Conservation (phyloP, 2,888 invertebrate genomes). For the Syritta pipiens region DNA sequence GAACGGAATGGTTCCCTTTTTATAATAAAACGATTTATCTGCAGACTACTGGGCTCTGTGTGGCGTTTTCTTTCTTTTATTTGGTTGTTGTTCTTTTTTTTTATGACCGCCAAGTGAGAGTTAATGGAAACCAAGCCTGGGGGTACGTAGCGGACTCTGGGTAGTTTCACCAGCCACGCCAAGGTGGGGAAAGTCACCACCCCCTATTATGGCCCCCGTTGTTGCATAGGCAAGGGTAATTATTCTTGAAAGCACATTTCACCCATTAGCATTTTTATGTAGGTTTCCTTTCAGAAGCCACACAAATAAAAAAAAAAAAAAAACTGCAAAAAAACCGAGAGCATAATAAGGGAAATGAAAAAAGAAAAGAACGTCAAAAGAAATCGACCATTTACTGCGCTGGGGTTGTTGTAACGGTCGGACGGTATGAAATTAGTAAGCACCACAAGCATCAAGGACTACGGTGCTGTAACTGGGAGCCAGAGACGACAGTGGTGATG, state of each 20-base stretch:
- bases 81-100: constrained; percentile 23
- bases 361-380: constrained; percentile 28
- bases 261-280: constrained; percentile 70
- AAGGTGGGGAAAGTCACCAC: too few relatives aligned
- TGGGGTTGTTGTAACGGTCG: constrained; percentile 22
- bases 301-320: constrained; percentile 13
- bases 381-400: constrained; percentile 31
- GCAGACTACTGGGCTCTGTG: constrained; percentile 9
- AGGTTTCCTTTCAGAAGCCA: constrained; percentile 51
- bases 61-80: too few relatives aligned
- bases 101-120: constrained; percentile 51
- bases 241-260: constrained; percentile 71
- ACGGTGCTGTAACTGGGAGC: neutral
- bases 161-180: too few relatives aligned
- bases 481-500: neutral
- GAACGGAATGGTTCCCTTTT: constrained; percentile 20
- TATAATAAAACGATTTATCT: constrained; percentile 47
- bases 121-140: constrained; percentile 15
- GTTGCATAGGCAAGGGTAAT: constrained; percentile 67
- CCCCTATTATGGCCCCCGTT: constrained; percentile 55
- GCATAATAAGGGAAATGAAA: neutral
- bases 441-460: neutral
- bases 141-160: too few relatives aligned
- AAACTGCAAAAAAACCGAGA: constrained; percentile 1
- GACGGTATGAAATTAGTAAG: constrained; percentile 36